Evolutionary conservation across 2,113 vertebrate species (phyloP), one percentile per base, ranked within the genome.

Genomic region (Tachysurus vachellii): DNA sequence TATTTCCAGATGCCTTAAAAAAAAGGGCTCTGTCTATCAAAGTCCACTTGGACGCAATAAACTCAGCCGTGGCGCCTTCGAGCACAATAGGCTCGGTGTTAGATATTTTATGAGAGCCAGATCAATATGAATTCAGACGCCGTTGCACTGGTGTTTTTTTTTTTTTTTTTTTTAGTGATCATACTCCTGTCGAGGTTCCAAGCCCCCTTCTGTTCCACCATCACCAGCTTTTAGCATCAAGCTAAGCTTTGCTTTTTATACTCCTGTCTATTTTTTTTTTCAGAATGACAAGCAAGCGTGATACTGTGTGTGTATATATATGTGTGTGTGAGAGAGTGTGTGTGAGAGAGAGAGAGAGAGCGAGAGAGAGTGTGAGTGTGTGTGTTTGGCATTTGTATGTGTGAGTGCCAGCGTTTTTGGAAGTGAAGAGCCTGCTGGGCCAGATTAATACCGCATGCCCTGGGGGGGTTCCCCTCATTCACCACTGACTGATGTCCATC

Each of bases 401-500:
- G 80, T 80, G 44, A 90, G 79, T 83, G 79, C 73, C 79, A 86
- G 66, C 54, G 86, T 82, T 85, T 80, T 88, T 82, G 88, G 94
- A 94, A 92, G 93, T 93, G 93, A 93, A 93, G 91, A 91, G 91
- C 93, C 92, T 95, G 94, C 94, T 95, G 95, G 93, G 94, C 92
- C 92, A 92, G 94, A 95, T 95, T 95, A 95, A 95, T 94, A 93
- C 90, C 44, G 66, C 82, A 62, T 50, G 84, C 91, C 91, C 91
- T 28, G 88, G 90, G 91, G 88, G 90, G 88, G 21, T 36, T 62
- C 84, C 73, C 94, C 96, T 96, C 96, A 97, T 99, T 98, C 96
- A 97, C 93, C 94, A 95, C 96, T 98, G 98, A 99, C 96, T 98
- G 97, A 99, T 98, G 97, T 98, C 97, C 98, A 94, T 99, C 97